Evolutionary conservation across 2,113 vertebrate genomes (phyloP), one percentile per base, ranked within the genome.

Genomic region (Neogale vison): DNA sequence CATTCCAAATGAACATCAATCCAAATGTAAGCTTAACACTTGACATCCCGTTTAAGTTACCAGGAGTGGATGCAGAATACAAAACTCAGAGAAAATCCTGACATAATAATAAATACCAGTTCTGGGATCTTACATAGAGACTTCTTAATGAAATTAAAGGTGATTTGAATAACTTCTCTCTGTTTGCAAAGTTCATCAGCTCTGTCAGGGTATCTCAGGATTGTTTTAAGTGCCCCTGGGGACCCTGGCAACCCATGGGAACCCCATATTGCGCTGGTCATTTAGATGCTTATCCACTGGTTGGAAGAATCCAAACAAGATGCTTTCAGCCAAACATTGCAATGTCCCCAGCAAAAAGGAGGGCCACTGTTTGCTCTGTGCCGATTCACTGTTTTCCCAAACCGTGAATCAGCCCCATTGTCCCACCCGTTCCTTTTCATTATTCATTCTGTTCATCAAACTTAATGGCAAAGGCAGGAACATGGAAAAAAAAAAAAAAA

Each of bases 391-490:
- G 65, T 96, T 98, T 97, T 96, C 93, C 67, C 90, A 94, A 96
- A 87, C 88, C 47, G 77, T 98, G 97, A 98, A 98, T 98, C 96
- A 96, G 80, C 29, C 47, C 90, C 90, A 96, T 97, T 98, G 97
- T 97, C 94, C 88, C 88, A 90, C 47, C 11, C 5, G 65, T 4
- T 67, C 90, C 87, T 96, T 59, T 23, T 39, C 74, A 90, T 92
- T 95, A 42, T 59, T 95, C 85, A 94, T 89, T 97, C 79, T 95
- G 89, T 92, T 93, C 95, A 65, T 89, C 63, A 39, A 36, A 82
- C 79, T 69, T 83, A 88, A 89, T 8, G 55, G 72, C 77, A 95
- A 96, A 96, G 81, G 65, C 94, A 96, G 87, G n/a, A 76, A 67
- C 71, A 83, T 61, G 71, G 89, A 69, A 93, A 92, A 97, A 93